A percentile compares a stretch with the other conserved stretches of the same genome.
phyloP scores from a whole-genome alignment of 2,797 vertebrate species.

The Balearica regulorum region DNA sequence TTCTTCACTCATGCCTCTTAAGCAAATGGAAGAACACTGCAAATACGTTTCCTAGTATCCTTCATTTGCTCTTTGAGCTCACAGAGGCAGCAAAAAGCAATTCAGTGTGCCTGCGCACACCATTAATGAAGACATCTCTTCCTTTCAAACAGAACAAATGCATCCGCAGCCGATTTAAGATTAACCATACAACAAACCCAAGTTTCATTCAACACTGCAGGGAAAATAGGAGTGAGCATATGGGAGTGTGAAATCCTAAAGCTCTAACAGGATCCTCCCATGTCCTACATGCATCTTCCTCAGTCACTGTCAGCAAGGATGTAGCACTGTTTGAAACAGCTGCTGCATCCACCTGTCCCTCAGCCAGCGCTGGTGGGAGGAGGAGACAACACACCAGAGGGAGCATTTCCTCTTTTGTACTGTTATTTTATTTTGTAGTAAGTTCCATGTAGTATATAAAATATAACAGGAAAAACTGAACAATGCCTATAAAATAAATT shows the following conservation, averaged over 20 bases:
- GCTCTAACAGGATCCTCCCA: background rate
- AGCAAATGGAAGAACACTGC: background rate
- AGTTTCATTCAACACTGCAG: background rate
- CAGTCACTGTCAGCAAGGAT: background rate
- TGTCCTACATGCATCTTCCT: background rate
- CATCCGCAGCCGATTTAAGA: background rate
- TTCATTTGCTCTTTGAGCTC: background rate
- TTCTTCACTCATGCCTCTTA: background rate
- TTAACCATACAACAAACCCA: background rate
- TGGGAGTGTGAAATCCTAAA: background rate
- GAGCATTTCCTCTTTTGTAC: constrained; percentile 66
- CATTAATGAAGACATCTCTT: background rate
- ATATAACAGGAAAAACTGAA: constrained; percentile 72
- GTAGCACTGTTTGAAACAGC: background rate
- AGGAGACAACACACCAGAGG: constrained; percentile 68
- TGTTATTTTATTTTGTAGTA: constrained; percentile 75
- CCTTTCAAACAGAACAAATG: background rate
- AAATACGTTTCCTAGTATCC: background rate
- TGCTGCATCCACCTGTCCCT: background rate
- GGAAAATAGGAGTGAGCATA: background rate
- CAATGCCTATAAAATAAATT: constrained; percentile 68
- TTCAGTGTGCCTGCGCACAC: background rate
- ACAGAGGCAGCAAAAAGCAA: background rate
- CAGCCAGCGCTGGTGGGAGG: background rate
- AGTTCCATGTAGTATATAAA: constrained; percentile 77